Conservation (phyloP, 2,888 invertebrate species). For the Blastobasis adustella region DNA sequence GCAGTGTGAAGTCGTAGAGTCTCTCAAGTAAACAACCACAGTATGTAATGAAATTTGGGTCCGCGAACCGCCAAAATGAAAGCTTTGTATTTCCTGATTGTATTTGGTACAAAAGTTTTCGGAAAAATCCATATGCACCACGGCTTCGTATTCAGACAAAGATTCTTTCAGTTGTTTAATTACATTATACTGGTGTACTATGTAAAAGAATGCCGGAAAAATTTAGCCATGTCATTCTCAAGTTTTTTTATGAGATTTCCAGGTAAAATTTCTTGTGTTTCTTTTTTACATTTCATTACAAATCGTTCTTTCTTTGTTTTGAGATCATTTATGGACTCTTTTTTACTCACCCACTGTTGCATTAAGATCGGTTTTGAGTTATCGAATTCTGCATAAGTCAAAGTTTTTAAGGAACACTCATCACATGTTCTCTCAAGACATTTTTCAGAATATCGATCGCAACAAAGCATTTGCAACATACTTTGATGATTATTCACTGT, state of each 20-base stretch:
- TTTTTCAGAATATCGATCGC: slow-evolving; percentile 16
- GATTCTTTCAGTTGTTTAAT: slow-evolving; percentile 11
- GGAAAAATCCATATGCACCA: slow-evolving; percentile 30
- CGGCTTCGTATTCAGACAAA: slow-evolving; percentile 13
- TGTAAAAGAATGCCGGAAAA: slow-evolving; percentile 5
- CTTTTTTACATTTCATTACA: slow-evolving; percentile 10
- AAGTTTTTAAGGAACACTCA: slow-evolving; percentile 14
- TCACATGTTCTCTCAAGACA: slow-evolving; percentile 19
- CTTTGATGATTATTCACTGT: slow-evolving; percentile 19
- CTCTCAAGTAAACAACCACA: slow-evolving; percentile 27
- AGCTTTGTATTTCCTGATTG: slow-evolving; percentile 32
- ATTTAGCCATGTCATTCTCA: slow-evolving; percentile 8
- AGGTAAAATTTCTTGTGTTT: slow-evolving; percentile 6
- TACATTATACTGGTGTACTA: slow-evolving; percentile 18
- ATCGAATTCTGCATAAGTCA: slow-evolving; percentile 14
- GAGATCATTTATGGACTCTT: slow-evolving; percentile 8
- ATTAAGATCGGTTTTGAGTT: slow-evolving; percentile 7
- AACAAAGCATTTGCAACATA: slow-evolving; percentile 16
- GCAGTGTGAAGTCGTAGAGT: slow-evolving; percentile 18
- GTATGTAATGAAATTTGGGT: slow-evolving; percentile 32
- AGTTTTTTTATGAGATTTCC: slow-evolving; percentile 9
- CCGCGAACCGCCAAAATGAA: slow-evolving; percentile 35
- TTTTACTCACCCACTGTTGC: slow-evolving; percentile 9
- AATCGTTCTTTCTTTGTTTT: slow-evolving; percentile 12
- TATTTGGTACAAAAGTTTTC: slow-evolving; percentile 34